These are phyloP conservation scores for Arrhamphus sclerolepis DNA, from an alignment of 2,797 vertebrate species.

Conservation along the genomic window DNA sequence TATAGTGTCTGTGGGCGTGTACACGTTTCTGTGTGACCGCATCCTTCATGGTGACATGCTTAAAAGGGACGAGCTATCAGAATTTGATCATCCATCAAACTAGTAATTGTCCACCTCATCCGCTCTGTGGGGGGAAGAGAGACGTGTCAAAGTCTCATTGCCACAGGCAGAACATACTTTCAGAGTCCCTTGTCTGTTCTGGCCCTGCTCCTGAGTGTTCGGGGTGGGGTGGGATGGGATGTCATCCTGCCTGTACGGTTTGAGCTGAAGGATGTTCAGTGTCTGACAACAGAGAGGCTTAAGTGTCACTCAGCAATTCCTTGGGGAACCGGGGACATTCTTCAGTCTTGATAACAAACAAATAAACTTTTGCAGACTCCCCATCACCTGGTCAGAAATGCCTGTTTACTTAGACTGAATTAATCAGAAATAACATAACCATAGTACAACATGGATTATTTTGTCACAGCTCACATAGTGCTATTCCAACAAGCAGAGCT, in stretches of 20 bases:
- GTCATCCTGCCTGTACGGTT: constrained; percentile 21
- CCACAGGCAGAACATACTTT: constrained; percentile 35
- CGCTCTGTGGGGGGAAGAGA: constrained; percentile 28
- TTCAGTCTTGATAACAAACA: constrained; percentile 6
- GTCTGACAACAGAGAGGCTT: constrained; percentile 33
- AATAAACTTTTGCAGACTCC: background rate
- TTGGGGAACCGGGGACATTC: constrained; percentile 18
- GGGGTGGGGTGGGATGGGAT: background rate
- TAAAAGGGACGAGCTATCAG: constrained; percentile 47
- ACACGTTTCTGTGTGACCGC: constrained; percentile 14
- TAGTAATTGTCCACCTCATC: constrained; percentile 60
- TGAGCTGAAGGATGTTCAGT: constrained; percentile 38
- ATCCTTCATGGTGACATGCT: constrained; percentile 51
- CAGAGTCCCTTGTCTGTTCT: constrained; percentile 10
- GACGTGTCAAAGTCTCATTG: constrained; percentile 35
- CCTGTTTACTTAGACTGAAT: background rate
- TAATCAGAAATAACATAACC: background rate
- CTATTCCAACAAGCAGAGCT: background rate
- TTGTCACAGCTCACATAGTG: background rate
- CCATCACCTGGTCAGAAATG: background rate
- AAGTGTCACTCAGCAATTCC: constrained; percentile 35
- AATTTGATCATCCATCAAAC: constrained; percentile 59
- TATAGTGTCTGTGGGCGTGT: constrained; percentile 9
- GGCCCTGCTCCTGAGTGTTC: constrained; percentile 20
- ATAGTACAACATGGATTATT: background rate